Evolutionary conservation across 2,888 invertebrate species (phyloP).

Genomic region (Volucella inanis): DNA sequence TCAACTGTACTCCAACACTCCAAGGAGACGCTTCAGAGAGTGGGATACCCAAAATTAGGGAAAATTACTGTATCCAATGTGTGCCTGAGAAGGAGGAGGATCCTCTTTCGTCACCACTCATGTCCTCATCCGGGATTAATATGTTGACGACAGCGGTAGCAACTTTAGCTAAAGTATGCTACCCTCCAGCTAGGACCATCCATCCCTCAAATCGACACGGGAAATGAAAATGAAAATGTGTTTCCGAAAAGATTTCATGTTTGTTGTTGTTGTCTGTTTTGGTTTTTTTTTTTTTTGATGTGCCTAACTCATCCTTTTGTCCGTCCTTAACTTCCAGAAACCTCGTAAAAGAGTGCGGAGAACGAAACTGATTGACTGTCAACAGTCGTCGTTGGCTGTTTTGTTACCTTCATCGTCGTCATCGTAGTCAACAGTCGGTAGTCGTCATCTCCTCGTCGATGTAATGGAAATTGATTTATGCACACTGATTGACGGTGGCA

Average conservation of each 20-base stretch:
- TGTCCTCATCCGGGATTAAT: conserved; percentile 60
- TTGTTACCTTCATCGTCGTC: not conserved
- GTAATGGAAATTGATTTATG: conserved; percentile 72
- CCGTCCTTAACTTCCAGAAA: conserved; percentile 46
- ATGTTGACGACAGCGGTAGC: conserved; percentile 56
- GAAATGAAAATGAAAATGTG: conserved; percentile 72
- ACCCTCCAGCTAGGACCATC: not conserved
- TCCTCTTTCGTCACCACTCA: not conserved
- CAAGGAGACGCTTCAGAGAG: conserved; percentile 28
- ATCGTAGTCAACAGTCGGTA: not conserved
- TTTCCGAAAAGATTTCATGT: conserved; percentile 4
- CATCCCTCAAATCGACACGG: conserved; percentile 55
- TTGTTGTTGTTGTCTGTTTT: not conserved
- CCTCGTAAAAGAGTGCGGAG: conserved; percentile 17
- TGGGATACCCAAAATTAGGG: conserved; percentile 60
- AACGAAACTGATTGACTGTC: conserved; percentile 71
- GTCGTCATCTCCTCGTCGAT: conserved; percentile 19
- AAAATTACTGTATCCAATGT: conserved; percentile 47
- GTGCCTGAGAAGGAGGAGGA: not conserved
- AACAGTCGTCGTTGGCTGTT: conserved; percentile 54
- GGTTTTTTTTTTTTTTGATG: not conserved
- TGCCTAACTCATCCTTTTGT: conserved; percentile 39
- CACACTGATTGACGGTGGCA: conserved; percentile 59
- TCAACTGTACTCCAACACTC: not conserved
- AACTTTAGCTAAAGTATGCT: conserved; percentile 39